Evolutionary conservation across 2,797 vertebrate species (phyloP).

Genomic region (Lacerta viridis): DNA sequence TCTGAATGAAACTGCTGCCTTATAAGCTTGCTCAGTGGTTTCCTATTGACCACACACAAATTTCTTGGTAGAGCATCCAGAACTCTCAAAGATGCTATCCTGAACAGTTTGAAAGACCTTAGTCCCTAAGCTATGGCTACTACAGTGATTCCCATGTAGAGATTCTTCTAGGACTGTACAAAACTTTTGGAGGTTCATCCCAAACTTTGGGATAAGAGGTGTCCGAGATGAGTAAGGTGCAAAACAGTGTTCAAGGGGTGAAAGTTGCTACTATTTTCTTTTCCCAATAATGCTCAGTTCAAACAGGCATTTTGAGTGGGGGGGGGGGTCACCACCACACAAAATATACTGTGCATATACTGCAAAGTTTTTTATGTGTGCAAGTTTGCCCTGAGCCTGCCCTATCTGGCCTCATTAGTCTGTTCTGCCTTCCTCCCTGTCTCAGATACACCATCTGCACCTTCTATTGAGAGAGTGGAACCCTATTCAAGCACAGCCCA

Average conservation of each 20-base stretch:
- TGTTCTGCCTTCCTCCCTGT: conserved; percentile 21
- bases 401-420: not conserved
- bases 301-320: no score
- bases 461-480: conserved; percentile 88
- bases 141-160: not conserved
- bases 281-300: not conserved
- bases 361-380: not conserved
- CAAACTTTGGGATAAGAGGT: not conserved
- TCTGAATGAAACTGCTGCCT: not conserved
- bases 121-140: not conserved
- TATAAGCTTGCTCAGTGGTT: not conserved
- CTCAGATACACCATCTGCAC: conserved; percentile 94
- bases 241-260: not conserved
- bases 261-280: not conserved
- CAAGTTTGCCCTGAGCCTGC: not conserved
- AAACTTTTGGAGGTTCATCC: not conserved
- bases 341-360: not conserved
- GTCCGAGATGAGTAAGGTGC: not conserved
- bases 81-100: not conserved
- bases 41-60: not conserved
- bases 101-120: not conserved
- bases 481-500: conserved; percentile 94
- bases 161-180: not conserved
- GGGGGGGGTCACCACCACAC: not conserved
- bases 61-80: not conserved